Evolutionary conservation across 2,888 invertebrate species (phyloP), one percentile per base, ranked within the genome.

Genomic region (Tetranychus piercei): DNA sequence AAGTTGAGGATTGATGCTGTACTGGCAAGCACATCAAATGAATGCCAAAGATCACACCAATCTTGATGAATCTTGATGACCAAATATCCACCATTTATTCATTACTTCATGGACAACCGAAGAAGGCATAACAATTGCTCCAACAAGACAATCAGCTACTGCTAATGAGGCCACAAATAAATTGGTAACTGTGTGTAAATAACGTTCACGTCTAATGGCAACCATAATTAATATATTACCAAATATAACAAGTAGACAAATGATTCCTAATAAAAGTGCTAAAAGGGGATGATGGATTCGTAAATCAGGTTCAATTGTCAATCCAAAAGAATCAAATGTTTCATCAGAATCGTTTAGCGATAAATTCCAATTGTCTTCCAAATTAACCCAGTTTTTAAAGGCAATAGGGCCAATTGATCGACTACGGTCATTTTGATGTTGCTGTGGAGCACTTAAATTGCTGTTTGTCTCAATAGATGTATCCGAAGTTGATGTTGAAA

Each of bases 11-110:
- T 99, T 15, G 95, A 95, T 6, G 96, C 96, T 0, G 99, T 97
- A 80, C 94, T 94, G 80, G 95, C 96, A 1, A 97, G 86, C 1
- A 99, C 97, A 82, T 99, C 97, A 78, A 97, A 83, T 0, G 95
- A 95, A 74, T 95, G 88, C 95, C 97, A 99, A 34, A 95, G 88
- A 81, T 99, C 97, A 82, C 97, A 99, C 92, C 94, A 94, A 80
- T 92, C 90, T 3, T 89, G 88, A n/a, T n/a, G n/a, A n/a, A n/a
- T n/a, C n/a, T n/a, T n/a, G n/a, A n/a, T n/a, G n/a, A 6, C 96
- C 95, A 82, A 94, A 96, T 79, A 92, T 88, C 95, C 96, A 96
- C 55, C 77, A 75, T 15, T 79, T 78, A 34, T 78, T 77, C 72
- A 79, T 84, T 18, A 92, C 90, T 83, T 94, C 93, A 81, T 92